These are phyloP conservation scores for Epinephelus fuscoguttatus DNA, from an alignment of 2,113 vertebrate genomes.

Conservation along the genomic window DNA sequence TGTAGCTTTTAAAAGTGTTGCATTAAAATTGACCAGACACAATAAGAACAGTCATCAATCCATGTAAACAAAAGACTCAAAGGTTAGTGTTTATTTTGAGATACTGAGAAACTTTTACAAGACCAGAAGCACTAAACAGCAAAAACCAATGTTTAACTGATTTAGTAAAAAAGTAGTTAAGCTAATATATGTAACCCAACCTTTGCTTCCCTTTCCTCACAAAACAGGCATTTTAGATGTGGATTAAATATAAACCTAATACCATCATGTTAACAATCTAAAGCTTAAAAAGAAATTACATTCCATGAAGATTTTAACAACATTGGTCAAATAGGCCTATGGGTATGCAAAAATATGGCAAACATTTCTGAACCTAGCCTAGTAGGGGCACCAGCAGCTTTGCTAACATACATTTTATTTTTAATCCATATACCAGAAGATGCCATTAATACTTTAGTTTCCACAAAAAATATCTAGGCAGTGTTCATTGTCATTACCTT, in stretches of 20 bases:
- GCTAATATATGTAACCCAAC: slow-evolving; percentile 7
- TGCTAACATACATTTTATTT: slow-evolving; percentile 9
- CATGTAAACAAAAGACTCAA: slow-evolving; percentile 14
- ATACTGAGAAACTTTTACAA: slow-evolving; percentile 46
- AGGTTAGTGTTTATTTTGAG: slow-evolving; percentile 65
- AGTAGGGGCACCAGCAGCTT: neutral
- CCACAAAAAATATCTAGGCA: slow-evolving; percentile 3
- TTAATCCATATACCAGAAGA: slow-evolving; percentile 24
- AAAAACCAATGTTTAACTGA: slow-evolving; percentile 22
- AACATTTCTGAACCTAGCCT: neutral
- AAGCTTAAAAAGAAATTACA: slow-evolving; percentile 14
- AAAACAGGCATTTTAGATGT: slow-evolving; percentile 36
- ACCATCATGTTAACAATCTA: slow-evolving; percentile 21
- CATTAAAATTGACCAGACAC: neutral
- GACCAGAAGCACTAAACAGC: slow-evolving; percentile 5
- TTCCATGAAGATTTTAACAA: slow-evolving; percentile 16
- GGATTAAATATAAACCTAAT: slow-evolving; percentile 26
- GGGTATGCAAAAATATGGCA: slow-evolving; percentile 16
- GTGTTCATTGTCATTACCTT: slow-evolving; percentile 10
- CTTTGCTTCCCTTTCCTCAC: slow-evolving; percentile 4
- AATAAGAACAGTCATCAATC: slow-evolving; percentile 18
- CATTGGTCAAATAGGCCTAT: neutral
- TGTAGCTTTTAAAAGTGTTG: neutral
- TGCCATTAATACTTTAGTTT: slow-evolving; percentile 14
- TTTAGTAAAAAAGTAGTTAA: slow-evolving; percentile 9